Percentiles rank a stretch among this genome's conserved stretches.
Conservation (phyloP, 2,113 vertebrate genomes). For the Andinoacara biseriatus region DNA sequence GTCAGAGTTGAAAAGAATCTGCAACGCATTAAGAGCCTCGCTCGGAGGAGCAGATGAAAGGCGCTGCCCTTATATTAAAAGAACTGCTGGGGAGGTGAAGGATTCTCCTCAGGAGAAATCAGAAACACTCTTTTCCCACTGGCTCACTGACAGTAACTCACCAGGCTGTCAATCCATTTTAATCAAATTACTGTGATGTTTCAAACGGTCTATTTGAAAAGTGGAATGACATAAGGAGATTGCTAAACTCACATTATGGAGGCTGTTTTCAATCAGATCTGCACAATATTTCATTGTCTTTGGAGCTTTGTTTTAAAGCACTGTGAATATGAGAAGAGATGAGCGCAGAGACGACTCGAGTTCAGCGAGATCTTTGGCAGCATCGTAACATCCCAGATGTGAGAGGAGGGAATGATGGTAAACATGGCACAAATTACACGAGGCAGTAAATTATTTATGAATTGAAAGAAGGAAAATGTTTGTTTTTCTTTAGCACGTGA, state of each 20-base stretch:
- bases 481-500: constrained; percentile 47
- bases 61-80: constrained; percentile 51
- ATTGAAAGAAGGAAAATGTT: constrained; percentile 29
- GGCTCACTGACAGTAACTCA: constrained; percentile 60
- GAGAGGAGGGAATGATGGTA: constrained; percentile 28
- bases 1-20: constrained; percentile 69
- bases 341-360: constrained; percentile 48
- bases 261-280: constrained; percentile 71
- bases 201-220: constrained; percentile 66
- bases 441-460: constrained; percentile 49
- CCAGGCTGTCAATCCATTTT: constrained; percentile 66
- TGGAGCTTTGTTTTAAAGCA: constrained; percentile 53
- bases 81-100: constrained; percentile 49
- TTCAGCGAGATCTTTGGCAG: constrained; percentile 32
- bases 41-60: constrained; percentile 74
- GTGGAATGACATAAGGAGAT: constrained; percentile 60
- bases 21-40: constrained; percentile 69
- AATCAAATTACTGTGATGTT: constrained; percentile 72
- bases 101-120: constrained; percentile 71
- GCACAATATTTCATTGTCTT: constrained; percentile 61
- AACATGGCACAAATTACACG: constrained; percentile 36
- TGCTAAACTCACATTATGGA: constrained; percentile 44
- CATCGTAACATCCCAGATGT: constrained; percentile 31
- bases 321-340: constrained; percentile 39
- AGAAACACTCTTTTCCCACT: constrained; percentile 66